A percentile compares a stretch with the other conserved stretches of the same genome.
phyloP scores from a whole-genome alignment of 2,113 vertebrate genomes.

The Oncorhynchus tshawytscha region DNA sequence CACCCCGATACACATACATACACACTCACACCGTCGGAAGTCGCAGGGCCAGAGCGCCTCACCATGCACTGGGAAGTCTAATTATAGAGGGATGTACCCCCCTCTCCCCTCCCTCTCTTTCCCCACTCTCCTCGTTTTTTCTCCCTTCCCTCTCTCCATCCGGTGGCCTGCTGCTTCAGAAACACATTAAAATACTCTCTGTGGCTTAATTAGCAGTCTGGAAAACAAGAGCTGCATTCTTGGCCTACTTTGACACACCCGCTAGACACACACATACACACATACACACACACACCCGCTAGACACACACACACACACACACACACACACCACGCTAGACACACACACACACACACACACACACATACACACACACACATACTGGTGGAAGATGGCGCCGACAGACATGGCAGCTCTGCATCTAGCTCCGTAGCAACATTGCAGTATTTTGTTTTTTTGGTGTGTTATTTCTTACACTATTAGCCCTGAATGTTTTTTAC shows the following conservation, averaged over 20 bases:
- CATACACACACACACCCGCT: slow-evolving; percentile 3
- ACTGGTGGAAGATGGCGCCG: background rate
- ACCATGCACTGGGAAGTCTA: slow-evolving; percentile 61
- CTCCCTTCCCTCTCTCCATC: slow-evolving; percentile 61
- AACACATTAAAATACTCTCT: slow-evolving; percentile 72
- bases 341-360: slow-evolving; percentile 30
- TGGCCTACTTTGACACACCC: slow-evolving; percentile 47
- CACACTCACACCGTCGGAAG: slow-evolving; percentile 43
- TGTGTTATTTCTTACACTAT: no score
- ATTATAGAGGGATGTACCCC: slow-evolving; percentile 68
- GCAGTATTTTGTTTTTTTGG: no score
- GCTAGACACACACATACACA: slow-evolving; percentile 33
- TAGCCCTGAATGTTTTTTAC: no score
- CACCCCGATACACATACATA: no score
- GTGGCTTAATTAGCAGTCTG: slow-evolving; percentile 76
- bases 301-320: slow-evolving; percentile 12
- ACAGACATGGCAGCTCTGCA: no score
- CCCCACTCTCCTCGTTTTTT: slow-evolving; percentile 36
- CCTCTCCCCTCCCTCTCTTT: slow-evolving; percentile 29
- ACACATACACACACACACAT: slow-evolving; percentile 17
- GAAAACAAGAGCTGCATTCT: slow-evolving; percentile 74
- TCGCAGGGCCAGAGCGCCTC: slow-evolving; percentile 47
- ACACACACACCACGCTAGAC: slow-evolving; percentile 15
- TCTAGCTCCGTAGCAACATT: no score
- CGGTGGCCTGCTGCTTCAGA: slow-evolving; percentile 75